Evolutionary conservation across 1,140 invertebrate species (phyloP), one percentile per base, ranked within the genome.

Genomic region (Hyles vespertilio): DNA sequence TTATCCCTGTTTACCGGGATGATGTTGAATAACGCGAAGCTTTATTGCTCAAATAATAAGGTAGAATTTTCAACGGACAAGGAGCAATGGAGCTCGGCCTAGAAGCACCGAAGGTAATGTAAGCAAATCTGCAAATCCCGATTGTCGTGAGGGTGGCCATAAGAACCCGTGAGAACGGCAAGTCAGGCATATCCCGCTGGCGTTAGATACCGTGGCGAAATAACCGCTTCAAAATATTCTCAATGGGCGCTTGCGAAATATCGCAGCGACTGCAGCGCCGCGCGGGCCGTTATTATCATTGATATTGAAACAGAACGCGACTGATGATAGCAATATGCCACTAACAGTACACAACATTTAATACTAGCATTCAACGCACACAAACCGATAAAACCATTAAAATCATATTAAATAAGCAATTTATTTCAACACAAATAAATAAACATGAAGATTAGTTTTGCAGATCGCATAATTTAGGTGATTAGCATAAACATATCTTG

Each of bases 171-270:
- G 70, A 65, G 73, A 76, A 69, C 63, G 50, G 57, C 47, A 50
- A 63, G 51, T 47, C 12, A 56, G 45, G 53, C 33, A 57, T 50
- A 66, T 60, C 45, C 51, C 44, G 43, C 12, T 10, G 57, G 65
- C 68, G 64, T 68, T 67, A 67, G 65, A 63, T 68, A 69, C 51
- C 63, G 61, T 72, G 66, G 69, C 67, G 62, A 73, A 72, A 77
- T 71, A 66, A 73, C 72, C 59, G 70, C 69, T 73, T 68, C 58
- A 63, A 75, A 70, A 68, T 67, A 51, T 57, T 48, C 61, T 48
- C 36, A 12, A 51, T 56, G 44, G 64, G 58, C 54, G 61, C 33
- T 63, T 64, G 61, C 40, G 59, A 61, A 65, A 60, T 52, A 56
- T 52, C 48, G 43, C 36, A 40, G 36, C 43, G 34, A 44, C 36